Evolutionary conservation across 2,113 vertebrate species (phyloP).

Genomic region (Zeus faber): DNA sequence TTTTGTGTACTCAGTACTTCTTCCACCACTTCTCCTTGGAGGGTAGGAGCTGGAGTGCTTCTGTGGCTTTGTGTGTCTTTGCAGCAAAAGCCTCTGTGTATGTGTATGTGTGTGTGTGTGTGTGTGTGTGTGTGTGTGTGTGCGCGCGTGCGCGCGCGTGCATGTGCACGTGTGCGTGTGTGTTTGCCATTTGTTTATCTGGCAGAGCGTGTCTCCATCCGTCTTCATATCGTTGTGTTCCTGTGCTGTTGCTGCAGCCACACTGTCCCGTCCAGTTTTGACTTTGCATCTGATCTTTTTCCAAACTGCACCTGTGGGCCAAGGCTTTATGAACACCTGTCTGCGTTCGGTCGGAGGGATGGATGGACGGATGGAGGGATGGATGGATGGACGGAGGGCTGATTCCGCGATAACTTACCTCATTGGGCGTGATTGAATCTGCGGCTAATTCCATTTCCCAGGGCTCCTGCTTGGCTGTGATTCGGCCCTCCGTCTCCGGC

Average conservation of each 20-base stretch:
- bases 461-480: constrained; percentile 17
- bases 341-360: too few relatives aligned
- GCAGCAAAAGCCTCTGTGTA: too few relatives aligned
- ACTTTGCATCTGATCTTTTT: constrained; percentile 17
- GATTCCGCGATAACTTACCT: constrained; percentile 47
- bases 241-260: too few relatives aligned
- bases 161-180: background rate
- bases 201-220: background rate
- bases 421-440: constrained; percentile 60
- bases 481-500: constrained; percentile 59
- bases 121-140: background rate
- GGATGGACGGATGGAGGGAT: too few relatives aligned
- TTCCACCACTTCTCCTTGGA: too few relatives aligned
- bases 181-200: background rate
- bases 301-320: constrained; percentile 44
- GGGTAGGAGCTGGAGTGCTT: too few relatives aligned
- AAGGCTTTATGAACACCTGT: constrained; percentile 44
- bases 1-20: too few relatives aligned
- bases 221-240: too few relatives aligned
- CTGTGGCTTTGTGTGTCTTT: too few relatives aligned
- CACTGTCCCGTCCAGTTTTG: background rate
- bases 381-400: constrained; percentile 34
- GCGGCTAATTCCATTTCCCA: constrained; percentile 62
- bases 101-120: constrained; percentile 1
- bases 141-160: background rate